Percentiles rank a stretch among this genome's conserved stretches.
Conservation (phyloP, 2,888 invertebrate genomes). For the Glyphotaelius pellucidus region DNA sequence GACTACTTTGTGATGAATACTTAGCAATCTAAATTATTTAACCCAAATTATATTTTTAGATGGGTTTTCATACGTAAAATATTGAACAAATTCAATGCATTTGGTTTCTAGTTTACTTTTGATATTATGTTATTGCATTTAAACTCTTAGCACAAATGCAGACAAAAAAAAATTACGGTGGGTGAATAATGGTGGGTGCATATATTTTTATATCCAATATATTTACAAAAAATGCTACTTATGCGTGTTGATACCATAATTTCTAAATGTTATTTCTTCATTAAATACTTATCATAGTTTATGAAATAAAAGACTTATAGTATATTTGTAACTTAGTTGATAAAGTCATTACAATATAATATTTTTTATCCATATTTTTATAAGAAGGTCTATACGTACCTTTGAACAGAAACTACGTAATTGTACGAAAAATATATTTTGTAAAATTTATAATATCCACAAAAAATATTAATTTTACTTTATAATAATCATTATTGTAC, state of each 20-base stretch:
- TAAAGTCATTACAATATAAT: background rate
- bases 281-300: constrained; percentile 6
- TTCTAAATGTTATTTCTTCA: background rate
- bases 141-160: background rate
- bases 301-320: constrained; percentile 31
- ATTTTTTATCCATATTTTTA: background rate
- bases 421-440: background rate
- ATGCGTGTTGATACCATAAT: background rate
- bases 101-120: background rate
- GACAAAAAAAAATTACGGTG: background rate
- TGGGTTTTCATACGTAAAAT: background rate
- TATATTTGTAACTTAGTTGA: background rate
- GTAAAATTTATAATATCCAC: background rate
- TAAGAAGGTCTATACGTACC: background rate
- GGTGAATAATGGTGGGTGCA: background rate
- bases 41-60: background rate
- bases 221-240: background rate
- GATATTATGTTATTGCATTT: background rate
- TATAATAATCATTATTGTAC: background rate
- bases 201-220: background rate
- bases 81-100: background rate
- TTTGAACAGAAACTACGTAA: background rate
- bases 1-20: background rate
- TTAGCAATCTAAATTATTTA: background rate
- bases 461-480: background rate